phyloP scores from a whole-genome alignment of 2,888 invertebrate species.

The Limenitis camilla region DNA sequence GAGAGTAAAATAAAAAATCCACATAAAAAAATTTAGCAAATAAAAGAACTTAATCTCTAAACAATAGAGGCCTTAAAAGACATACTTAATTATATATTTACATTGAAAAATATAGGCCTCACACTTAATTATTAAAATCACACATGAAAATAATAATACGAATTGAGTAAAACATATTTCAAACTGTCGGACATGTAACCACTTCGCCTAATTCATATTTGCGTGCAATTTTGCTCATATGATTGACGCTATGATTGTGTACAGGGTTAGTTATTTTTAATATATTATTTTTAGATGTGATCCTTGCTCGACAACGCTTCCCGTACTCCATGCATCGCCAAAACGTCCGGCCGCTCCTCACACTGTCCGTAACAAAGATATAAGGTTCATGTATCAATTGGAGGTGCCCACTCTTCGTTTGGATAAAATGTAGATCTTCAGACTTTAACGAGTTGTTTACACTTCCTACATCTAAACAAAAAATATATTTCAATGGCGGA shows the following conservation, averaged over 20 bases:
- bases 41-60: no score
- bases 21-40: no score
- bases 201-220: conserved; percentile 67
- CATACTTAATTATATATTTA: no score
- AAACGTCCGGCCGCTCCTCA: conserved; percentile 65
- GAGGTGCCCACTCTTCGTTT: conserved; percentile 67
- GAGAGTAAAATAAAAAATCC: no score
- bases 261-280: conserved; percentile 63
- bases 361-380: conserved; percentile 69
- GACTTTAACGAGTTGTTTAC: conserved; percentile 44
- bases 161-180: conserved; percentile 14
- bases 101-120: conserved; percentile 4
- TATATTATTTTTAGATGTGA: conserved; percentile 66
- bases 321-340: conserved; percentile 72
- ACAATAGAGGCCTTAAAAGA: no score
- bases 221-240: conserved; percentile 57
- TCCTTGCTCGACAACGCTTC: conserved; percentile 65
- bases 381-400: conserved; percentile 67
- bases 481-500: conserved; percentile 1
- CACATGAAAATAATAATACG: conserved; percentile 11
- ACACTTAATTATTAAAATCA: conserved; percentile 4
- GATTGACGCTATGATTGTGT: conserved; percentile 60
- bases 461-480: conserved; percentile 52
- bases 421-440: conserved; percentile 65
- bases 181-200: conserved; percentile 62